Conservation (phyloP, 92 coral and sea anemone species). For the Epizoanthus illoricatus region DNA sequence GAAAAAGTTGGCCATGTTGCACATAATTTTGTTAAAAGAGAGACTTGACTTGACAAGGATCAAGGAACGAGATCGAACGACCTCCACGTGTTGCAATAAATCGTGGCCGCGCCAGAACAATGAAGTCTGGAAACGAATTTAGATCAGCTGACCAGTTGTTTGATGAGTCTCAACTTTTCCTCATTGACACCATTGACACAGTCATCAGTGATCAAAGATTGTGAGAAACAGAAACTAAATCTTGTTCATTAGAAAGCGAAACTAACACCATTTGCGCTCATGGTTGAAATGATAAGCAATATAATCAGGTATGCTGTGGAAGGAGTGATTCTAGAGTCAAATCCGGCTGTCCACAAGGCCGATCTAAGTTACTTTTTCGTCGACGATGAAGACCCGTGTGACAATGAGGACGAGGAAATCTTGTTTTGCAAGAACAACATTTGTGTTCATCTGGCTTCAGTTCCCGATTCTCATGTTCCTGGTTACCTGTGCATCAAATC, state of each 20-base stretch:
- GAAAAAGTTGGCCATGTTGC: too few species aligned
- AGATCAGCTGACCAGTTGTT: constrained; percentile 5
- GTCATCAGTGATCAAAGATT: constrained; percentile 3
- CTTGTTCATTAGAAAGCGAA: not conserved
- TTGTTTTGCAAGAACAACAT: constrained; percentile 95
- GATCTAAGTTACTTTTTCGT: constrained; percentile 59
- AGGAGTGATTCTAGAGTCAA: constrained; percentile 58
- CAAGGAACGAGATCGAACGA: too few species aligned
- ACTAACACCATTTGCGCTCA: not conserved
- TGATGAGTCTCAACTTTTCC: not conserved
- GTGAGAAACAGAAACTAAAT: not conserved
- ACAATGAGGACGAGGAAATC: constrained; percentile 77
- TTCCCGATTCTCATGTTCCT: constrained; percentile 62
- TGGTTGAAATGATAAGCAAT: constrained; percentile 72
- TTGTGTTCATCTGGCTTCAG: constrained; percentile 64
- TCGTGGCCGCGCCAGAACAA: not conserved
- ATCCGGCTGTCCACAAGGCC: constrained; percentile 42
- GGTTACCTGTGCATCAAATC: constrained; percentile 89
- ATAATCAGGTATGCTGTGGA: constrained; percentile 79
- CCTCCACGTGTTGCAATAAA: not conserved
- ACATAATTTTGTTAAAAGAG: too few species aligned
- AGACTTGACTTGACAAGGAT: too few species aligned
- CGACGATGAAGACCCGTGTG: constrained; percentile 73
- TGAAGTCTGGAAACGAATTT: not conserved
- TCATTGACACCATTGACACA: not conserved